Conservation (phyloP, 2,888 invertebrate species). For the Ophion ventricosus region DNA sequence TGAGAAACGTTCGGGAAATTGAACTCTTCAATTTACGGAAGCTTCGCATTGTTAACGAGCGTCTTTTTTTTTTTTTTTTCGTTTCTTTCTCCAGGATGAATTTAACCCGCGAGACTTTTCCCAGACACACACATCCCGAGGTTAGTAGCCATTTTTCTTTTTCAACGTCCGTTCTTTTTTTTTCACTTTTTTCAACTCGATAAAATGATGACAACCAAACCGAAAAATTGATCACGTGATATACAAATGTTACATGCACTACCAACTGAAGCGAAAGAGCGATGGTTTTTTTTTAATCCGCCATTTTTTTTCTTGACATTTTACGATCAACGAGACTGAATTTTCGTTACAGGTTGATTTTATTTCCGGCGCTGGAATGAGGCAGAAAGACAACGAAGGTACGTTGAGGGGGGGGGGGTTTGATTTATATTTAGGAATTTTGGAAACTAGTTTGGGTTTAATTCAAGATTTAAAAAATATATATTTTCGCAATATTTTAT, state of each 20-base stretch:
- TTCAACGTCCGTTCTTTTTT: too few relatives aligned
- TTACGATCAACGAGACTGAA: neutral
- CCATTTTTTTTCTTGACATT: neutral
- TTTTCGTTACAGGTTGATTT: neutral
- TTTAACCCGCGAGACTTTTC: too few relatives aligned
- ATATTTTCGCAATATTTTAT: too few relatives aligned
- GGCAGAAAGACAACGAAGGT: neutral
- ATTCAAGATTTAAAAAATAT: too few relatives aligned
- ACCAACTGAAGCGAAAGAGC: slow-evolving; percentile 54
- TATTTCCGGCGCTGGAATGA: too few relatives aligned
- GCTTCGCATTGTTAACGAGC: neutral
- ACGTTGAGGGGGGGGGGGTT: too few relatives aligned
- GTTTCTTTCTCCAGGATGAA: too few relatives aligned
- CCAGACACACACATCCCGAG: too few relatives aligned
- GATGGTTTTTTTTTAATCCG: slow-evolving; percentile 2
- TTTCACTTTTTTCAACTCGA: neutral
- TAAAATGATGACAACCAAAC: slow-evolving; percentile 51
- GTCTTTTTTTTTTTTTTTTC: too few relatives aligned
- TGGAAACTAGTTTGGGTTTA: too few relatives aligned
- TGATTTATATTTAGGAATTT: too few relatives aligned
- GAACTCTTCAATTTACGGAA: neutral
- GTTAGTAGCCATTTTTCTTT: too few relatives aligned
- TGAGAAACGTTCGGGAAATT: slow-evolving; percentile 10
- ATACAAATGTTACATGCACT: slow-evolving; percentile 61
- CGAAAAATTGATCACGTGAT: slow-evolving; percentile 63